Percentiles rank a stretch among this genome's conserved stretches.
phyloP scores from a whole-genome alignment of 2,113 vertebrate genomes.

The Colinus virginianus region DNA sequence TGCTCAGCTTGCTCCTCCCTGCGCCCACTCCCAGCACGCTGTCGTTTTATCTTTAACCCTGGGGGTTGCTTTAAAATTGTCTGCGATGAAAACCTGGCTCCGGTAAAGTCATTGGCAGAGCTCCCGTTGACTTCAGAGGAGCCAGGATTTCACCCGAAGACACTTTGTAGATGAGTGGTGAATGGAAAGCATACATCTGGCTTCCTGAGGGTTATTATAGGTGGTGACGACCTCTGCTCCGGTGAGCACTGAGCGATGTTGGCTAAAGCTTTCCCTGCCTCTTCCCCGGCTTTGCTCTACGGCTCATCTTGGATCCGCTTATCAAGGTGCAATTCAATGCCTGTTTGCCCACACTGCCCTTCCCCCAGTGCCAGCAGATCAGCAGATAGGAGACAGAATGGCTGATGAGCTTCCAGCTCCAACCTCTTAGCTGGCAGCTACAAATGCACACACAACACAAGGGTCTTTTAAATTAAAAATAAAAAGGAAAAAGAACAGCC shows the following conservation, averaged over 20 bases:
- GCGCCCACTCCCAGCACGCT: background rate
- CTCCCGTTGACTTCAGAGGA: constrained; percentile 69
- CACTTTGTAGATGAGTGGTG: constrained; percentile 70
- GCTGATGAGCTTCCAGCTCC: constrained; percentile 60
- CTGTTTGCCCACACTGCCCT: constrained; percentile 62
- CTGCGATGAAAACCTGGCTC: constrained; percentile 70
- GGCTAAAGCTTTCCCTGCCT: constrained; percentile 36
- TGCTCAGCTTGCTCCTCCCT: background rate
- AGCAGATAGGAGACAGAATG: constrained; percentile 68
- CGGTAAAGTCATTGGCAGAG: constrained; percentile 61
- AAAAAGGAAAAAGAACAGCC: background rate
- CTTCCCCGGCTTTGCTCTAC: constrained; percentile 41
- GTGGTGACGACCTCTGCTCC: constrained; percentile 71
- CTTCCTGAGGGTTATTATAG: constrained; percentile 63
- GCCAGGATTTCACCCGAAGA: constrained; percentile 67
- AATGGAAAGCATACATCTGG: constrained; percentile 66
- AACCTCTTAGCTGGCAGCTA: constrained; percentile 45
- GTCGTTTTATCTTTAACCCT: constrained; percentile 60
- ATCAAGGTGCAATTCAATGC: constrained; percentile 70
- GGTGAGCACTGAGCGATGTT: constrained; percentile 49
- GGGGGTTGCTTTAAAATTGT: constrained; percentile 61
- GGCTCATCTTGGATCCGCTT: constrained; percentile 48
- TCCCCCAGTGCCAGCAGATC: constrained; percentile 52
- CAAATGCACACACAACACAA: constrained; percentile 37
- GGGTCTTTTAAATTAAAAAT: background rate